Conservation (phyloP, 2,797 vertebrate species). For the Protonibea diacanthus region DNA sequence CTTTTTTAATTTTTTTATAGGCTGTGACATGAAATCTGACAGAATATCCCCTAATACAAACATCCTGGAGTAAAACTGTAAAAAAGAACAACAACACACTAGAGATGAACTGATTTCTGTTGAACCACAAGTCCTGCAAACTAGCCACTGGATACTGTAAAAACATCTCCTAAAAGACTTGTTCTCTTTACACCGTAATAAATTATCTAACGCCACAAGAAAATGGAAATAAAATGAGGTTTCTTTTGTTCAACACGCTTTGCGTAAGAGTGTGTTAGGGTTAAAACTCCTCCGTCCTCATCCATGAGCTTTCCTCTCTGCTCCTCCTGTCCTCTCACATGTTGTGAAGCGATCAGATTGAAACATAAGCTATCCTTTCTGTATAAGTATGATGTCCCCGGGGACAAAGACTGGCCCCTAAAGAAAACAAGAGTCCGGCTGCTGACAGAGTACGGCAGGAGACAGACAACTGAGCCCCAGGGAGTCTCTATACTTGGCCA, state of each 20-base stretch:
- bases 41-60: neutral
- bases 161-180: neutral
- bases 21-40: neutral
- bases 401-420: conserved; percentile 27
- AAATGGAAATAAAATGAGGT: neutral
- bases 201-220: neutral
- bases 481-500: conserved; percentile 49
- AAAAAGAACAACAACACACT: neutral
- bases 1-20: neutral
- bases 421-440: conserved; percentile 56
- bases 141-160: neutral
- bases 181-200: neutral
- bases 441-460: conserved; percentile 47
- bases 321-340: conserved; percentile 20
- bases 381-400: neutral
- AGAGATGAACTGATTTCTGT: neutral
- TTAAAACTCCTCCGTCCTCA: conserved; percentile 20
- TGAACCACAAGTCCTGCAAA: neutral
- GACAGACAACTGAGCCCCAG: conserved; percentile 55
- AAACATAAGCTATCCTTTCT: conserved; percentile 38
- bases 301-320: neutral
- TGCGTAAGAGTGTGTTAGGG: neutral
- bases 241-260: conserved; percentile 15
- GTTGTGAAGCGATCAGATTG: conserved; percentile 2
- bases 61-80: neutral